A percentile compares a stretch with the other conserved stretches of the same genome.
These are phyloP conservation scores for Cyphomyrus plagiostoma DNA, from an alignment of 2,113 vertebrate species.

Conservation along the genomic window DNA sequence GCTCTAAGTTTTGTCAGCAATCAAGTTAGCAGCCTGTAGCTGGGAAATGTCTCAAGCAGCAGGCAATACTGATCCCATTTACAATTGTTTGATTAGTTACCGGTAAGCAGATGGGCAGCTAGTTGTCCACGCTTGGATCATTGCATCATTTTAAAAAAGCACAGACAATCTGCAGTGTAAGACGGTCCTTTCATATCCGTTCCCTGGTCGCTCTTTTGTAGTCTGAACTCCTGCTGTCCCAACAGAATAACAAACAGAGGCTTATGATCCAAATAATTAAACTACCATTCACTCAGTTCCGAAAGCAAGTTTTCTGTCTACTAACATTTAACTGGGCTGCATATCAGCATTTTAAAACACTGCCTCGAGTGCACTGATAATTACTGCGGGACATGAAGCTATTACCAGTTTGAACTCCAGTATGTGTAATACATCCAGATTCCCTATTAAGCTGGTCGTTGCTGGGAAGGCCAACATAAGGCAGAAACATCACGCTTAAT, in stretches of 20 bases:
- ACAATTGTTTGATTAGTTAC: not conserved
- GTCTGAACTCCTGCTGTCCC: not conserved
- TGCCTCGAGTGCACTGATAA: not conserved
- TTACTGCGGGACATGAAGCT: not conserved
- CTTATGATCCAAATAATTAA: not conserved
- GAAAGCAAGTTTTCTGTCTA: not conserved
- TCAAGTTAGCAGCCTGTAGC: not conserved
- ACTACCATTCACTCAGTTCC: not conserved
- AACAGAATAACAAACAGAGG: not conserved
- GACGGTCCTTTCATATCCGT: not conserved
- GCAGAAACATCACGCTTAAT: not conserved
- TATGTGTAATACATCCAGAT: not conserved
- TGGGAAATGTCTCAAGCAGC: not conserved
- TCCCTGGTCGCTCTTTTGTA: not conserved
- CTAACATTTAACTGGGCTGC: not conserved
- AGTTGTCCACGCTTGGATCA: not conserved
- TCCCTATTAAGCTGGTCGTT: not conserved
- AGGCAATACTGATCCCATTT: not conserved
- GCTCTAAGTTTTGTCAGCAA: not conserved
- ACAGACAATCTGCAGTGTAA: not conserved
- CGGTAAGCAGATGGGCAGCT: not conserved
- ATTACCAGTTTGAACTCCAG: not conserved
- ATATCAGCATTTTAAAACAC: not conserved
- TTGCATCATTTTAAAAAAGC: not conserved
- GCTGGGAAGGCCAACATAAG: not conserved